Percentiles rank a stretch among this genome's conserved stretches.
Evolutionary conservation across 2,888 invertebrate species (phyloP).

Genomic region (Amaurobius ferox): DNA sequence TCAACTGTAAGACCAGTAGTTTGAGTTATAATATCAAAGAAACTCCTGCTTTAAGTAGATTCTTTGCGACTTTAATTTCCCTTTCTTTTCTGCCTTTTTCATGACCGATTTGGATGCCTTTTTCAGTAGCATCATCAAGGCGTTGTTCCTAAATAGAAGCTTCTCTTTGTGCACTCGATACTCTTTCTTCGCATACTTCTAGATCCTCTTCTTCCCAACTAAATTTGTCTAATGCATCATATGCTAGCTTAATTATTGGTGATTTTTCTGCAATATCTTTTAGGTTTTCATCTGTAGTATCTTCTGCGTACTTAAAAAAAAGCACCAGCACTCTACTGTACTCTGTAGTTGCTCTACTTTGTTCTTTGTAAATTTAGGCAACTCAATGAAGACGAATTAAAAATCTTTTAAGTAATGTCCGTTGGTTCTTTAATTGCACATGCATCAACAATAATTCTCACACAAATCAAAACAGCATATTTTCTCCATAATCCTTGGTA

Average conservation of each 20-base stretch:
- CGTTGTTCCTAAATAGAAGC: not conserved
- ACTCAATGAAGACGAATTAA: slow-evolving; percentile 44
- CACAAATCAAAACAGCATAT: too few species aligned
- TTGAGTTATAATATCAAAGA: too few species aligned
- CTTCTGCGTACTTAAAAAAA: slow-evolving; percentile 3
- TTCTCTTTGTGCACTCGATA: not conserved
- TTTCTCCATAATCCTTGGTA: too few species aligned
- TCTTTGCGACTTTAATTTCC: slow-evolving; percentile 28
- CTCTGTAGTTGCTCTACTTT: slow-evolving; percentile 36
- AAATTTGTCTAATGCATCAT: slow-evolving; percentile 31
- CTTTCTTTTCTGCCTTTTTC: slow-evolving; percentile 28
- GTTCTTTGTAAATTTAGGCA: slow-evolving; percentile 39
- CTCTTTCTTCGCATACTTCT: slow-evolving; percentile 29
- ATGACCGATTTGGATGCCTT: slow-evolving; percentile 1
- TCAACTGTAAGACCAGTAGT: too few species aligned
- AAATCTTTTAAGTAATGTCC: slow-evolving; percentile 33
- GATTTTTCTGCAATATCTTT: slow-evolving; percentile 18
- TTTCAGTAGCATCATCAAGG: slow-evolving; percentile 20
- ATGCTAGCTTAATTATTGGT: slow-evolving; percentile 30
- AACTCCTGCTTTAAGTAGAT: too few species aligned
- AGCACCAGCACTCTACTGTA: slow-evolving; percentile 30
- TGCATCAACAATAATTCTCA: too few species aligned
- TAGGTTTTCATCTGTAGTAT: slow-evolving; percentile 36
- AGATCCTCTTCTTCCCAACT: slow-evolving; percentile 18
- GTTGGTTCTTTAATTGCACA: slow-evolving; percentile 31